Base-by-base conservation (phyloP, 2,888 invertebrate species). In the Malthinus flaveolus region DNA sequence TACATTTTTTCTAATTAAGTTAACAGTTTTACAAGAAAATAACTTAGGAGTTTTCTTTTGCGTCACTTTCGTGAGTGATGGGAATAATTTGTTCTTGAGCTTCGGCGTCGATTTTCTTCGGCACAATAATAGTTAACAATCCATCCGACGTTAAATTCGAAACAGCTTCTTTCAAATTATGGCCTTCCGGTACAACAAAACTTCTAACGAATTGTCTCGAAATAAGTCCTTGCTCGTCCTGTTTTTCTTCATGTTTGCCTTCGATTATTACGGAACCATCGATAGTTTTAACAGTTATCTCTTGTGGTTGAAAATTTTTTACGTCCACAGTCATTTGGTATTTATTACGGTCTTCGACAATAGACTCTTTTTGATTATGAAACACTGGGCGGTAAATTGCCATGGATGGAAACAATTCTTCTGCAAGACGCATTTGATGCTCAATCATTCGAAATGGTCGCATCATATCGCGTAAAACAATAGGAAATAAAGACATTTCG, bases 131-230 rank as follows among this genome's bases (percentile, higher is more conserved):
- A 48, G 84, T 86, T 63, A 91, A 76, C 55, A 91, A 83, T 3
- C 92, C 93, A 69, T 91, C 91, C 6, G 88, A 85, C 23, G 91
- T 90, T 9, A 93, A 79, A 49, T 85, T 87, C 1, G 91, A 91
- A 59, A 85, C 84, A 1, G 93, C 87, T 42, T 86, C 83, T 61
- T 86, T 86, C 6, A 89, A 83, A 58, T 93, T 89, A 54, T 88
- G 89, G 0, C 87, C 90, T 67, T 88, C 85, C 0, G 93, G 93
- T 49, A 93, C 74, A 46, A 86, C 74, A 74, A 92, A 93, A 59
- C 88, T 84, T 46, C 93, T 82, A 61, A 88, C 85, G 68, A 92
- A 90, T 64, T 92, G 89, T 54, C 90, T 84, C 37, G 87, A 86
- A 15, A 91, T 86, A 75, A 84, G 87, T 15, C 64, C 64, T 11